phyloP scores from a whole-genome alignment of 2,888 invertebrate species.

The Ochropacha duplaris region DNA sequence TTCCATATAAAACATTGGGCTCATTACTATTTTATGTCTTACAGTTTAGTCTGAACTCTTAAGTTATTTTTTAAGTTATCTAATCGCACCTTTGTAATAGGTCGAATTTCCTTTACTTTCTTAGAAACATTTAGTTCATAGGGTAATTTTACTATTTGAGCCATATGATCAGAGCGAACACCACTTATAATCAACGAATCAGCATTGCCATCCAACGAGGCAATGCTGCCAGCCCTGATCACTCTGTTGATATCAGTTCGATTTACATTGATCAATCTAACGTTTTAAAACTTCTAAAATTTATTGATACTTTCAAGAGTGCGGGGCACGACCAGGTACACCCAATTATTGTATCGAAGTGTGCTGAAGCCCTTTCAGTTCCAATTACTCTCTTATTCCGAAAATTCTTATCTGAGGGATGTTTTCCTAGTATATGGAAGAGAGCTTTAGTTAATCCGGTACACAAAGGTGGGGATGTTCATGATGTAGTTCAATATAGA shows the following conservation, averaged over 20 bases:
- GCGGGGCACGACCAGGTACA: not conserved
- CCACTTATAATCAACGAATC: too few species aligned
- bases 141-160: too few species aligned
- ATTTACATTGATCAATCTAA: not conserved
- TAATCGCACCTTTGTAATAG: too few species aligned
- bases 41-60: too few species aligned
- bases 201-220: too few species aligned
- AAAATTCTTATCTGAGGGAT: not conserved
- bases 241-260: not conserved
- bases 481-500: not conserved
- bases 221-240: too few species aligned
- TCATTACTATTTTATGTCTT: too few species aligned
- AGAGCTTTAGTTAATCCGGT: not conserved
- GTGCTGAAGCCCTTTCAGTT: not conserved
- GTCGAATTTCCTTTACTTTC: too few species aligned
- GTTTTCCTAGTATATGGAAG: not conserved
- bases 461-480: not conserved
- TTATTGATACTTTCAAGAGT: not conserved
- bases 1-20: too few species aligned
- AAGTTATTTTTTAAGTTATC: too few species aligned
- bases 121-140: too few species aligned
- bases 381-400: not conserved
- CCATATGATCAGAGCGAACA: too few species aligned
- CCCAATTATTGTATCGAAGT: not conserved
- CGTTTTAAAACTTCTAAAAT: not conserved